Conservation (phyloP, 2,113 vertebrate species). For the Ochotona curzoniae region DNA sequence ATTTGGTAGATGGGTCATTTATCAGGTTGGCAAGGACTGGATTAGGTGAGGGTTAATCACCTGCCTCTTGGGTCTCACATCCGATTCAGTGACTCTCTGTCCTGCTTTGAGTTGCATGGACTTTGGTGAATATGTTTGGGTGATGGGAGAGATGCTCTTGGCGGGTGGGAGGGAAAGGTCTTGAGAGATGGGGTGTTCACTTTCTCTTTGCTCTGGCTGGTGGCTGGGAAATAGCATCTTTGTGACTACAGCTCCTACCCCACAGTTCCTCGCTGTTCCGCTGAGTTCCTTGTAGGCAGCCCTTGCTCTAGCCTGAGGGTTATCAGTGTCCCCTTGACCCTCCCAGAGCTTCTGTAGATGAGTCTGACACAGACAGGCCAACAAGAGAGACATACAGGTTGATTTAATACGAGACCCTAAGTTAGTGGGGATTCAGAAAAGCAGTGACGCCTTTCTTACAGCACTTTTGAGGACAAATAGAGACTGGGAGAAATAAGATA, state of each 20-base stretch:
- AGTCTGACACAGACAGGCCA: background rate
- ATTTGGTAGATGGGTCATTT: background rate
- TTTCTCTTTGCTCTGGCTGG: background rate
- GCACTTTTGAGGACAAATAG: background rate
- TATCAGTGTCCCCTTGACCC: background rate
- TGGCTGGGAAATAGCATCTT: background rate
- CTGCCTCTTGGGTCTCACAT: background rate
- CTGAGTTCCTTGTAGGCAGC: fast-evolving
- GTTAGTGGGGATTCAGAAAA: background rate
- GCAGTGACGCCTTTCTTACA: background rate
- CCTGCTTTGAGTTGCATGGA: background rate
- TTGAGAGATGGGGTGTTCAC: background rate
- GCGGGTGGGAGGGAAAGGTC: background rate
- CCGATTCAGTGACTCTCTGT: background rate
- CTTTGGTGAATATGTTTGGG: background rate
- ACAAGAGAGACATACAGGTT: too few relatives aligned
- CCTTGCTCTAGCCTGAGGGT: background rate
- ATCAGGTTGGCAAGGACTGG: background rate
- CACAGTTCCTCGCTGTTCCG: background rate
- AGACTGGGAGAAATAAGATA: background rate
- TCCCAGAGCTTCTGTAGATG: background rate
- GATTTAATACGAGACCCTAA: background rate
- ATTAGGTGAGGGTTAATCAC: background rate
- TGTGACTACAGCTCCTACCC: background rate
- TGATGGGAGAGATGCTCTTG: background rate